Evolutionary conservation across 2,797 vertebrate genomes (phyloP), one percentile per base, ranked within the genome.

Genomic region (Hippocampus kuda): DNA sequence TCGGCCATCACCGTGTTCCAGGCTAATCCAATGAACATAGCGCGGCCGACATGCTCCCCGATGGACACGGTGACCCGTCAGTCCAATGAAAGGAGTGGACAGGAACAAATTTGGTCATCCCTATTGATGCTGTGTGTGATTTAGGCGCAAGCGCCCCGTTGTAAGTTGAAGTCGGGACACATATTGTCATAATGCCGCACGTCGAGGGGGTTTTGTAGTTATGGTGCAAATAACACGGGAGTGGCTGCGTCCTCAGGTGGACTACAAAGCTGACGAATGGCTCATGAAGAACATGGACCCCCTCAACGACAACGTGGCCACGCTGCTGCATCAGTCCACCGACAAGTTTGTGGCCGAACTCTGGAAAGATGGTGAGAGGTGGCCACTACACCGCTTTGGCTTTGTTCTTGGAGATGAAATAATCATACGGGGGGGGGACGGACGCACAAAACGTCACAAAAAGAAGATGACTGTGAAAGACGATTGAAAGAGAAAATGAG

Each of bases 211-310:
- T 38, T 27, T 57, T 0, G 15, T 1, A 27, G 12, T 15, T 15
- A 5, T 16, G n/a, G 2, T 64, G 4, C 38, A 41, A 64, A 64
- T 41, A 8, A 16, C 64, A 18, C 15, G 10, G 12, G 34, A 54
- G 22, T 16, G 26, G 26, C 34, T 54, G 38, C 76, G 69, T 72
- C 56, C 56, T 16, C 73, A 99, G 97, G 97, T 99, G 88, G 97
- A 99, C 74, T 99, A 99, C 70, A 98, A 98, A 86, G 96, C 97
- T 0, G 95, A 95, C 2, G 94, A 97, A 71, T 99, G 97, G 97
- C 91, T 99, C 26, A 98, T 98, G 95, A 99, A 99, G 90, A 99
- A 99, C 88, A 98, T 98, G 97, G 97, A 99, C 79, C 97, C 97
- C 0, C 90, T 99, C 72, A 99, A 98, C 0, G 97, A 99, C 84